These are phyloP conservation scores for Riptortus pedestris DNA, from an alignment of 1,140 invertebrate genomes.

Conservation along the genomic window DNA sequence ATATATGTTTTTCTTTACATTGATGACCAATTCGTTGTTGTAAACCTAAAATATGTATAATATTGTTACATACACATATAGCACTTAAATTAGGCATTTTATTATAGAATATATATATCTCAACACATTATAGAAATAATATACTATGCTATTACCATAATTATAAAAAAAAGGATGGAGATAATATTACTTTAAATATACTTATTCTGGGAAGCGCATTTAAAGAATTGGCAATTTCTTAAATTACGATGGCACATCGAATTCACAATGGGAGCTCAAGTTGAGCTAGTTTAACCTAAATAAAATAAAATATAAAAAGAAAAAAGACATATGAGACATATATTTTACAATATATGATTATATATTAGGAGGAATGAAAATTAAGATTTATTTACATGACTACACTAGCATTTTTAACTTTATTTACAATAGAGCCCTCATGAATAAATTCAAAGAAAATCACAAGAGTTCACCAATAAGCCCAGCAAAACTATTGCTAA, in stretches of 20 bases:
- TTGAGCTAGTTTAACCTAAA: conserved; percentile 4
- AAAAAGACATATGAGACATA: neutral
- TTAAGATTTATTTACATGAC: conserved; percentile 15
- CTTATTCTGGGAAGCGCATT: conserved; percentile 23
- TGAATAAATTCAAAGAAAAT: neutral
- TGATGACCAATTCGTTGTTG: conserved; percentile 23
- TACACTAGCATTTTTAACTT: neutral
- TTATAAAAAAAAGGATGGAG: conserved; percentile 26
- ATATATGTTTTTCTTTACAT: neutral
- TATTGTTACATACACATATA: conserved; percentile 25
- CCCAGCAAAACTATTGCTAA: neutral
- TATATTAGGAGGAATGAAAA: conserved; percentile 23
- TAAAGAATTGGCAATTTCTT: conserved; percentile 18
- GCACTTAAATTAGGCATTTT: conserved; percentile 25
- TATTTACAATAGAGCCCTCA: neutral
- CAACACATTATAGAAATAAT: conserved; percentile 26
- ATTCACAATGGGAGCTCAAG: conserved; percentile 18
- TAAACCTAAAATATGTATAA: conserved; percentile 23
- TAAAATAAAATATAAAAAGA: conserved; percentile 10
- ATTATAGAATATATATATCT: conserved; percentile 26
- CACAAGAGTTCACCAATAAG: neutral
- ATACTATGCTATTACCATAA: conserved; percentile 20
- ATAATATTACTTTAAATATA: conserved; percentile 19
- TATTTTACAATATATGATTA: neutral
- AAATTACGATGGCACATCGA: conserved; percentile 25